Base-by-base conservation (phyloP, 2,113 vertebrate genomes). In the Malurus elegans region DNA sequence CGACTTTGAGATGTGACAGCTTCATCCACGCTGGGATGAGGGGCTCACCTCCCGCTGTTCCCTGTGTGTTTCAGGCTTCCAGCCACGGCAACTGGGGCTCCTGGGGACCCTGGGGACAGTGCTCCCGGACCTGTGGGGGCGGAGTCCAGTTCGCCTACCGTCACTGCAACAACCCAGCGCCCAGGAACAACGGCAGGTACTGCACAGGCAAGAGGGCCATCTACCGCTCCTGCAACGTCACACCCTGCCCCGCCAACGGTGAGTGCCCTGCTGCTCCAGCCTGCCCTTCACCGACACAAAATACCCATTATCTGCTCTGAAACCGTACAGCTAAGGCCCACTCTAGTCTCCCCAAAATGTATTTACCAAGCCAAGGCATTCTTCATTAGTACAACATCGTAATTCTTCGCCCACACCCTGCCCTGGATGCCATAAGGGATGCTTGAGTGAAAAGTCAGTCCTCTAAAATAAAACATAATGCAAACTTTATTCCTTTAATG, bases 21-120 rank as follows among this genome's bases (percentile, higher is more conserved):
- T 67, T 48, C 76, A 14, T 57, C 70, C 14, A 8, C 5, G 2
- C 18, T 24, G 36, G 36, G 44, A 23, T 45, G 50, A 26, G 4
- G 1, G 28, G 8, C 66, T 95, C 47, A 85, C 20, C 32, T 81
- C 6, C 34, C 14, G 12, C 48, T 67, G 6, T 79, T 70, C 17
- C 13, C 0, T 95, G 8, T 97, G 9, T 79, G 14, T 98, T 97
- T 86, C 97, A 99, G 99, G 98, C 98, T 51, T 99, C 99, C 47
- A 99, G 98, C 92, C 99, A 99, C 4, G 99, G 99, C 62, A 99
- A 99, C 97, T 99, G 99, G 99, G 99, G 99, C 1, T 99, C 99
- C 18, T 99, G 99, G 99, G 99, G 99, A 3, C 79, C 99, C 0
- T 99, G 99, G 99, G 99, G 99, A 20, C 96, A 98, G 15, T 99